Base-by-base conservation (phyloP, 2,888 invertebrate genomes). In the Anorthoa munda region DNA sequence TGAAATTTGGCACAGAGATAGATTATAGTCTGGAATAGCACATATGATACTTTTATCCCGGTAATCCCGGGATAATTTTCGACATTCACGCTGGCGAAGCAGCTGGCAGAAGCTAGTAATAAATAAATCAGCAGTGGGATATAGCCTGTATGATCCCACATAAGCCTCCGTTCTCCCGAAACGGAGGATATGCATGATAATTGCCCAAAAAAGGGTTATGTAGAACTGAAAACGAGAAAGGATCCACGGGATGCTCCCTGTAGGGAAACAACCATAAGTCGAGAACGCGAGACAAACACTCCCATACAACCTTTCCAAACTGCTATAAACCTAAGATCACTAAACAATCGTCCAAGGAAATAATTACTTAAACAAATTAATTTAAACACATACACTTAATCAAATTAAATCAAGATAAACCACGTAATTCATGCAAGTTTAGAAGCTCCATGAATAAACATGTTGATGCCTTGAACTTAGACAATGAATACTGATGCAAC, bases 401-500 rank as follows among this genome's bases (percentile, higher is more conserved):
- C 53, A 55, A 82, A 67, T 71, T 21, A 75, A 79, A 75, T 70
- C 18, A 67, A 72, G 74, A 73, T 77, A 51, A 75, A 64, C 48
- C 11, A 31, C 66, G 26, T 76, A 69, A 78, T 51, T 70, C 72
- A 75, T 73, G 55, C 61, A 59, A 74, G 56, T 31, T 60, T 58
- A 53, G 46, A 70, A 55, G 46, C 13, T 56, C n/a, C 46, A 66
- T 75, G 61, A 81, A 79, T 83, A 77, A 64, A 75, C 72, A 84
- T 73, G 64, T 64, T 48, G 61, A 50, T 66, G 79, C 85, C 87
- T 86, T 85, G 84, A 86, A 86, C 86, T 85, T 79, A 77, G 13
- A 72, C 63, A 23, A 61, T 70, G 73, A 71, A 79, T 76, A 64
- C 66, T 78, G 71, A 77, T 75, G 75, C 31, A 73, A 75, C 56